Conservation (phyloP, 2,888 invertebrate genomes). For the Aspidiotus rigidus region DNA sequence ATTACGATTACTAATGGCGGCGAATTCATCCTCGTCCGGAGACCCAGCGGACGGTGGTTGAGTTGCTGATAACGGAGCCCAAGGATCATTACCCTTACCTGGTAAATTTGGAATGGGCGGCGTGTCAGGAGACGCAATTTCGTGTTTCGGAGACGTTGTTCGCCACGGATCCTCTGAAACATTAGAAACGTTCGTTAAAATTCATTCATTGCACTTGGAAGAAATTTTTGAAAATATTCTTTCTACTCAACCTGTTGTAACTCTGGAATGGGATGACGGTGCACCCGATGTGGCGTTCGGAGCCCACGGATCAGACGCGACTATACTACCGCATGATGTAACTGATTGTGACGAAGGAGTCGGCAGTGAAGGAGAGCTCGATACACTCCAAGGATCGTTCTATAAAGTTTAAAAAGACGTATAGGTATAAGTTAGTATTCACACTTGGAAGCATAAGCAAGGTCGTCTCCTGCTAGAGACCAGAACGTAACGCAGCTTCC, state of each 20-base stretch:
- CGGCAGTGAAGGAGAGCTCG: constrained; percentile 38
- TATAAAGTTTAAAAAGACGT: constrained; percentile 40
- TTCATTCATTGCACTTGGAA: neutral
- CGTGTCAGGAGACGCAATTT: constrained; percentile 40
- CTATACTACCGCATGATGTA: constrained; percentile 42
- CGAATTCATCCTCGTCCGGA: constrained; percentile 61
- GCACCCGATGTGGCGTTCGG: constrained; percentile 31
- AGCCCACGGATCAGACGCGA: constrained; percentile 36
- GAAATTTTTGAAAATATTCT: neutral
- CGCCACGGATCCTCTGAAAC: constrained; percentile 28
- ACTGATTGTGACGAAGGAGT: constrained; percentile 39
- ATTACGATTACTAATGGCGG: constrained; percentile 66
- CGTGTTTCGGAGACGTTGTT: constrained; percentile 35
- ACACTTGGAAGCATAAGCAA: constrained; percentile 38
- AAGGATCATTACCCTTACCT: constrained; percentile 45
- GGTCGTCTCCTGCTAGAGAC: constrained; percentile 38
- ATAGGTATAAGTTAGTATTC: constrained; percentile 31
- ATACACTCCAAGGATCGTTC: constrained; percentile 57
- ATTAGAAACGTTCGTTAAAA: neutral
- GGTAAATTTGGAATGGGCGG: constrained; percentile 40
- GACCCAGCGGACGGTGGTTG: constrained; percentile 19
- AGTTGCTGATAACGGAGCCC: constrained; percentile 44
- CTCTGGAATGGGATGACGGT: constrained; percentile 11
- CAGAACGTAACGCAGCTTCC: too few relatives aligned
- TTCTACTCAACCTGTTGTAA: neutral